These are phyloP conservation scores for Halcyon chelicuti DNA, from an alignment of 2,797 vertebrate genomes.

Conservation along the genomic window DNA sequence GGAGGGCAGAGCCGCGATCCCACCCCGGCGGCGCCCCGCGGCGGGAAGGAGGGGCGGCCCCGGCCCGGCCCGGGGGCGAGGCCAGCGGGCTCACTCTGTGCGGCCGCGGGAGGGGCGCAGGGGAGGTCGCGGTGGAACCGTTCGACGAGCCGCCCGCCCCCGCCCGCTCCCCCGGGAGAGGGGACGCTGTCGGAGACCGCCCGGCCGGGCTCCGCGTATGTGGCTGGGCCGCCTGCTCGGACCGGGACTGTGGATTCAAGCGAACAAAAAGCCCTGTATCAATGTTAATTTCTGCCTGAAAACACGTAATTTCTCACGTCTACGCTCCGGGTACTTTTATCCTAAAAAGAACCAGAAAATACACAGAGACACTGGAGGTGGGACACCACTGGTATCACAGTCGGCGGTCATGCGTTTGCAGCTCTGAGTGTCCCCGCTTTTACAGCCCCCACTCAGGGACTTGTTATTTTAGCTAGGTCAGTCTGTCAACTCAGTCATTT, in stretches of 20 bases:
- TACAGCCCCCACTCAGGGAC: rapidly evolving
- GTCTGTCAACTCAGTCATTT: background rate
- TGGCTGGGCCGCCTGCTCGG: rapidly evolving
- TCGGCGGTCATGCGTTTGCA: rapidly evolving
- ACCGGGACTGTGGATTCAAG: rapidly evolving
- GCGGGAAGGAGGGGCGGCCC: background rate
- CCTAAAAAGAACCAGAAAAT: background rate
- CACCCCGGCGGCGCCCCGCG: background rate
- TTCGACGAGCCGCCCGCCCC: background rate
- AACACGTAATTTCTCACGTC: background rate
- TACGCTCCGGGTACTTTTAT: rapidly evolving
- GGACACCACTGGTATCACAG: rapidly evolving
- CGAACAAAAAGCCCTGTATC: background rate
- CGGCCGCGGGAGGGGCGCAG: background rate
- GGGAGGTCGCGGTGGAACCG: background rate
- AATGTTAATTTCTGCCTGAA: background rate
- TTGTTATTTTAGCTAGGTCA: background rate
- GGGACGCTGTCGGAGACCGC: rapidly evolving
- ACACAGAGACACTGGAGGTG: rapidly evolving
- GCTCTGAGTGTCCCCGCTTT: no score
- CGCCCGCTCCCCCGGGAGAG: no score
- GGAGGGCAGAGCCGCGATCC: constrained; percentile 18
- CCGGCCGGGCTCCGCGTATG: rapidly evolving
- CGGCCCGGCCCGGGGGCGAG: background rate
- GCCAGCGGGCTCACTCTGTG: background rate